phyloP scores from a whole-genome alignment of 2,797 vertebrate genomes.

The Danio tinwini region DNA sequence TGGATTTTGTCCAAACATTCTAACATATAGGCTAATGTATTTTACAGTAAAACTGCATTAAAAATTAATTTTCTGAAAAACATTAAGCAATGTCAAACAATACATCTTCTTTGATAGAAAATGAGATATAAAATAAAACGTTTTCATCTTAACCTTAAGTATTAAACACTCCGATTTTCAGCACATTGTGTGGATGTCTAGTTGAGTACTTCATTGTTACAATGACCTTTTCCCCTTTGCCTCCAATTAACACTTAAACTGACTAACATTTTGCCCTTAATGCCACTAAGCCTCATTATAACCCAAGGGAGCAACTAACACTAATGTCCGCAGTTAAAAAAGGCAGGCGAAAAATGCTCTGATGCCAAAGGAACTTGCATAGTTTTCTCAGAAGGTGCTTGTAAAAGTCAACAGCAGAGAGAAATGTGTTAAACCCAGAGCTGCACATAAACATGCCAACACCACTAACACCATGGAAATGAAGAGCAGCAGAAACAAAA shows the following conservation, averaged over 20 bases:
- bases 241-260: not conserved
- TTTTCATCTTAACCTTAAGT: not conserved
- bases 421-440: conserved; percentile 19
- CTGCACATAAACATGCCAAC: conserved; percentile 36
- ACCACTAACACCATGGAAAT: conserved; percentile 33
- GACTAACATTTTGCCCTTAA: not conserved
- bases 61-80: not conserved
- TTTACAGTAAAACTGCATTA: not conserved
- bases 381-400: conserved; percentile 2
- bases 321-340: not conserved
- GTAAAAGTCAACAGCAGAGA: not conserved
- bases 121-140: not conserved
- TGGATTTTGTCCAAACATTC: not conserved
- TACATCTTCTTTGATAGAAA: not conserved
- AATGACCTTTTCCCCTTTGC: not conserved
- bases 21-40: not conserved
- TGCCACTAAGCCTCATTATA: not conserved
- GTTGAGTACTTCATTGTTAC: not conserved
- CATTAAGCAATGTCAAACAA: not conserved
- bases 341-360: not conserved
- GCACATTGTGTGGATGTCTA: not conserved
- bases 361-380: not conserved
- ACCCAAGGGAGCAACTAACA: not conserved
- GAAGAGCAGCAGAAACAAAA: conserved; percentile 54
- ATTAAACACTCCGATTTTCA: not conserved